Percentiles rank a stretch among this genome's conserved stretches.
phyloP scores from a whole-genome alignment of 2,113 vertebrate genomes.

The Lampris megalopsis region DNA sequence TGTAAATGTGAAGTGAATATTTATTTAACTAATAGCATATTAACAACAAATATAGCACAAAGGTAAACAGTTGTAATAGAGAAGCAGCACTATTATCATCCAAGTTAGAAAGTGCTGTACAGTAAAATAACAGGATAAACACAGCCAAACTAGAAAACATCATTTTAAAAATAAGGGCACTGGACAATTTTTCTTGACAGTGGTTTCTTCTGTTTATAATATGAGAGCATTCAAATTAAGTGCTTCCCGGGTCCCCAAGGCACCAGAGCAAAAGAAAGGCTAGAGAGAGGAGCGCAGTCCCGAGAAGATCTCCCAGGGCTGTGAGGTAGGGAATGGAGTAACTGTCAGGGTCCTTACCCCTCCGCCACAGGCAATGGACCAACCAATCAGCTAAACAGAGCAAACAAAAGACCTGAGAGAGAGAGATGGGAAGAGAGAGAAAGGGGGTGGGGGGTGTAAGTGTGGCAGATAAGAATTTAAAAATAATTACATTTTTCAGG shows the following conservation, averaged over 20 bases:
- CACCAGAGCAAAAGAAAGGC: constrained; percentile 82
- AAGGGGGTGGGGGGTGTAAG: neutral
- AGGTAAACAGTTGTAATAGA: neutral
- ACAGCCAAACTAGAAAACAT: neutral
- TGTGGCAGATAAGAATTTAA: neutral
- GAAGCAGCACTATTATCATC: too few species aligned
- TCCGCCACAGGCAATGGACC: constrained; percentile 89
- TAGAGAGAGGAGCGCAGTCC: constrained; percentile 88
- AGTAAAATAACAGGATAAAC: too few species aligned
- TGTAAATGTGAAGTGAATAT: too few species aligned
- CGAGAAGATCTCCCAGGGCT: constrained; percentile 91
- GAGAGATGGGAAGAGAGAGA: neutral
- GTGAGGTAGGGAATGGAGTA: constrained; percentile 98
- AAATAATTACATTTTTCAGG: neutral
- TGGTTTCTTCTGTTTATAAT: neutral
- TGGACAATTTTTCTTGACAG: neutral
- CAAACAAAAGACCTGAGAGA: constrained; percentile 85
- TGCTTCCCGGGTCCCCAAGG: constrained; percentile 41
- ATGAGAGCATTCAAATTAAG: neutral
- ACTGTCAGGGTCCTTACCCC: constrained; percentile 90
- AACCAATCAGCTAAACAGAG: constrained; percentile 88
- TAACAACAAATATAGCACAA: too few species aligned
- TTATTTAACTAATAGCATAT: too few species aligned
- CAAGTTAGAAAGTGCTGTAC: too few species aligned
- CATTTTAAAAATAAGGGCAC: neutral